Conservation (phyloP, 1,140 invertebrate genomes). For the Plodia interpunctella region DNA sequence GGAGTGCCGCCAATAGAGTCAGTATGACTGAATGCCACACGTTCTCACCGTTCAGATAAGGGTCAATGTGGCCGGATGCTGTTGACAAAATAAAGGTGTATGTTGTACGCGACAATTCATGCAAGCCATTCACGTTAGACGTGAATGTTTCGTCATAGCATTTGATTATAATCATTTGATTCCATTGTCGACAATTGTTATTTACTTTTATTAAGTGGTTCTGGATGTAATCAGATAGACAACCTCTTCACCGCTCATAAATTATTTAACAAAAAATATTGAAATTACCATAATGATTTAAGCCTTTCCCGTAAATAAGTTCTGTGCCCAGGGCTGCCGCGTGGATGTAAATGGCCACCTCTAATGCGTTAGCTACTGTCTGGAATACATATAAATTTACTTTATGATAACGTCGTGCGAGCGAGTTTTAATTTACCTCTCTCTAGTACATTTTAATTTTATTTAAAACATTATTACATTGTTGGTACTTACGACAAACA, state of each 20-base stretch:
- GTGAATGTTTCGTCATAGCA: background rate
- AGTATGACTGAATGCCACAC: slow-evolving; percentile 54
- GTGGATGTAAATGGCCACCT: slow-evolving; percentile 58
- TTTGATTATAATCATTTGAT: too few species aligned
- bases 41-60: slow-evolving; percentile 51
- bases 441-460: too few species aligned
- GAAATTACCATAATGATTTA: slow-evolving; percentile 55
- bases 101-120: too few species aligned
- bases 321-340: slow-evolving; percentile 55
- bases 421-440: too few species aligned
- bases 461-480: too few species aligned
- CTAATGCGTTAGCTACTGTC: slow-evolving; percentile 52
- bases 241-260: too few species aligned
- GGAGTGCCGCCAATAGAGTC: slow-evolving; percentile 37
- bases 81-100: slow-evolving; percentile 21
- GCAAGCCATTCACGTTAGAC: too few species aligned
- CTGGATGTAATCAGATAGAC: too few species aligned
- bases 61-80: slow-evolving; percentile 65
- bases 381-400: slow-evolving; percentile 23
- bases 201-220: too few species aligned
- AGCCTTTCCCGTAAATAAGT: slow-evolving; percentile 60
- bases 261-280: too few species aligned
- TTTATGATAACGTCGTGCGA: too few species aligned
- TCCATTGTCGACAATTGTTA: too few species aligned
- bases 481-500: slow-evolving; percentile 37